Evolutionary conservation across 2,888 invertebrate genomes (phyloP).

Genomic region (Nomada fucata): DNA sequence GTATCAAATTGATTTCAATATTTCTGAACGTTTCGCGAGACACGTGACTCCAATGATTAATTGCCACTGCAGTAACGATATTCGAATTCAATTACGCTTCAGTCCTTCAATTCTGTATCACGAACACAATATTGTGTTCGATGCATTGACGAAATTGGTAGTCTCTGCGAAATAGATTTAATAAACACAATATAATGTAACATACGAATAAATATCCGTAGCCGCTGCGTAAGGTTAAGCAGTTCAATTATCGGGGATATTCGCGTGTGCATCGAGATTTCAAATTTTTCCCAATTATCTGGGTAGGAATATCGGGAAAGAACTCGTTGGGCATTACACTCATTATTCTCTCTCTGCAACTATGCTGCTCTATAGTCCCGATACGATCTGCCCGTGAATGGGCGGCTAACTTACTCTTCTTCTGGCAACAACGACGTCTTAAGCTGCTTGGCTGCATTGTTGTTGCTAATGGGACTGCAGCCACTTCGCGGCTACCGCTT

Average conservation of each 20-base stretch:
- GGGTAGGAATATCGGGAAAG: constrained; percentile 32
- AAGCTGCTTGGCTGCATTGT: constrained; percentile 78
- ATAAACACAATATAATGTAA: too few relatives aligned
- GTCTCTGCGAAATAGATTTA: neutral
- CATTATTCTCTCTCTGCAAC: constrained; percentile 67
- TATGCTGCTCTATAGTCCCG: constrained; percentile 64
- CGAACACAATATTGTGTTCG: too few relatives aligned
- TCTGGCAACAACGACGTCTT: constrained; percentile 77
- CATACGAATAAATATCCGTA: too few relatives aligned
- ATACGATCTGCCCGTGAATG: constrained; percentile 72
- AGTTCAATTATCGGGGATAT: constrained; percentile 26
- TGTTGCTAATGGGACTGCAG: constrained; percentile 80
- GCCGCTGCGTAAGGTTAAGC: neutral
- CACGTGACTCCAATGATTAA: too few relatives aligned
- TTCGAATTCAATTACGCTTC: too few relatives aligned
- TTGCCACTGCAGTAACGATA: too few relatives aligned
- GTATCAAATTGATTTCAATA: too few relatives aligned
- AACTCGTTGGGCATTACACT: constrained; percentile 51
- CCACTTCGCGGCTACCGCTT: constrained; percentile 78
- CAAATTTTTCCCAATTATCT: constrained; percentile 16
- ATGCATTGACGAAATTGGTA: too few relatives aligned
- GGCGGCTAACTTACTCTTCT: constrained; percentile 72
- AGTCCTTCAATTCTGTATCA: too few relatives aligned
- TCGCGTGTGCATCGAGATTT: neutral
- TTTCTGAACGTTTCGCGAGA: too few relatives aligned